A percentile compares a stretch with the other conserved stretches of the same genome.
Evolutionary conservation across 2,113 vertebrate genomes (phyloP).

Genomic region (Pogona vitticeps): DNA sequence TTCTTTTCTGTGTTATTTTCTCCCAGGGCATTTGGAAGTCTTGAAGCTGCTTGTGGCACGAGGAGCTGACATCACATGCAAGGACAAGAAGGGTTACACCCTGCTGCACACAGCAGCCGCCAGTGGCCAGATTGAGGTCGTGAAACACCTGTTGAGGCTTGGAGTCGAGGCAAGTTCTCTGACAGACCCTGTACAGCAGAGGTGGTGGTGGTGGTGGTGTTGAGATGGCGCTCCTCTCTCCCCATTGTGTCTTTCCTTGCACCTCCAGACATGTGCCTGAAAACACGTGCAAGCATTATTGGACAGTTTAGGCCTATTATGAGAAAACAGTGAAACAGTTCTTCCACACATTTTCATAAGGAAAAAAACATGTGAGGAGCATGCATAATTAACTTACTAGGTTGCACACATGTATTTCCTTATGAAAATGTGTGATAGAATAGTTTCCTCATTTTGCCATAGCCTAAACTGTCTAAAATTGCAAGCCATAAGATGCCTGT

Average conservation of each 20-base stretch:
- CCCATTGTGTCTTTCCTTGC: too few relatives aligned
- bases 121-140: conserved; percentile 87
- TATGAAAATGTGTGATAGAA: too few relatives aligned
- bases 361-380: background rate
- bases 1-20: background rate
- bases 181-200: background rate
- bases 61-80: conserved; percentile 85
- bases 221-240: background rate
- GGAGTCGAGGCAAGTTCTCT: conserved; percentile 84
- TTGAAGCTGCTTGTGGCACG: conserved; percentile 90
- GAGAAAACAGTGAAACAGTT: background rate
- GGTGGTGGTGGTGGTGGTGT: too few relatives aligned
- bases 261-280: background rate
- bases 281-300: background rate
- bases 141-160: conserved; percentile 87
- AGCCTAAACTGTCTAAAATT: background rate
- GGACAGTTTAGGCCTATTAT: background rate
- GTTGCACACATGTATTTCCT: too few relatives aligned
- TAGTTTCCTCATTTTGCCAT: too few relatives aligned
- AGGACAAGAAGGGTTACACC: conserved; percentile 91
- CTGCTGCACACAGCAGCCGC: conserved; percentile 92
- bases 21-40: conserved; percentile 90
- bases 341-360: background rate
- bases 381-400: too few relatives aligned
- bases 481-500: background rate